These are phyloP conservation scores for Drosophila sp. DNA, from an alignment of 1,140 invertebrate species.

Conservation along the genomic window DNA sequence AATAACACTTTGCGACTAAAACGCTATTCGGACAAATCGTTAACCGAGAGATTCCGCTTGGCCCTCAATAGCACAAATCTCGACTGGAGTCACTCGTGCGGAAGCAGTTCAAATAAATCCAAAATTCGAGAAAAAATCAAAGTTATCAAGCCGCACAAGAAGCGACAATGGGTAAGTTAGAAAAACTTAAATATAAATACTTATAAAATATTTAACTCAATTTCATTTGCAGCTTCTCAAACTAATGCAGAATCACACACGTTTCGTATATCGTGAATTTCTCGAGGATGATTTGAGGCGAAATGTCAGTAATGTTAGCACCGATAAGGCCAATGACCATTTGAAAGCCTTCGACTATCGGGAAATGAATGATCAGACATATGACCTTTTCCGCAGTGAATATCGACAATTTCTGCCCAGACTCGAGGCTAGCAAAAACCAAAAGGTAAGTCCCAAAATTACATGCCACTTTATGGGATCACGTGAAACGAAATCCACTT, in stretches of 20 bases:
- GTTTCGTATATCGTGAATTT: neutral
- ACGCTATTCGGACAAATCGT: constrained; percentile 3
- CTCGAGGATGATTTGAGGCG: neutral
- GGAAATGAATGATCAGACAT: neutral
- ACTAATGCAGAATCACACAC: neutral
- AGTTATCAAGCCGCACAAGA: neutral
- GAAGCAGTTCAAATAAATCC: neutral
- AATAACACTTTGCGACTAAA: neutral
- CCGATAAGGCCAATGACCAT: neutral
- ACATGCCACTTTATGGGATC: neutral
- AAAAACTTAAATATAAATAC: neutral
- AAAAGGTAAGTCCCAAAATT: neutral
- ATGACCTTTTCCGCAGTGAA: neutral
- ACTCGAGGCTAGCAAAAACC: neutral
- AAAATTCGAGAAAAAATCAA: neutral
- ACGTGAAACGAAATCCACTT: constrained; percentile 1
- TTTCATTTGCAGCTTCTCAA: neutral
- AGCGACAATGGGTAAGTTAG: neutral
- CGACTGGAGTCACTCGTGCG: neutral
- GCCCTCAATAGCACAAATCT: neutral
- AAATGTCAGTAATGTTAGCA: neutral
- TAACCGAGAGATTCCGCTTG: neutral
- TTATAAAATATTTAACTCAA: neutral
- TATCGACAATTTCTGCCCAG: neutral
- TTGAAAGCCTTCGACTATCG: neutral